phyloP scores from a whole-genome alignment of 2,888 invertebrate species.

The Atrina japonica region DNA sequence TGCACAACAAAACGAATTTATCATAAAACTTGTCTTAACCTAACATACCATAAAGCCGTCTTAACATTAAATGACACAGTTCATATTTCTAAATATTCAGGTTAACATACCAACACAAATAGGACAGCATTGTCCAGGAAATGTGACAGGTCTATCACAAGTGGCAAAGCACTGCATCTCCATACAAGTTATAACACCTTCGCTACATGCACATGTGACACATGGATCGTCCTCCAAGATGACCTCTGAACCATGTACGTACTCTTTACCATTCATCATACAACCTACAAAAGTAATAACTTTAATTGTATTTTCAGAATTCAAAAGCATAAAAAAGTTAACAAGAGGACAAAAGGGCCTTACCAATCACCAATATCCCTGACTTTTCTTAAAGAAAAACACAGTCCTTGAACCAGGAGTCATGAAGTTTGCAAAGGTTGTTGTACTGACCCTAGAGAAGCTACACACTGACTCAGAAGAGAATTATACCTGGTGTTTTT shows the following conservation, averaged over 20 bases:
- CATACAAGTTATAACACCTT: slow-evolving; percentile 66
- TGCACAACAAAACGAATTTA: too few relatives aligned
- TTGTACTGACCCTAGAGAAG: too few relatives aligned
- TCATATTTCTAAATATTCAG: too few relatives aligned
- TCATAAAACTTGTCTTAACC: too few relatives aligned
- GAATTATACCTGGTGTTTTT: too few relatives aligned
- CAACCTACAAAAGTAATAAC: slow-evolving; percentile 55
- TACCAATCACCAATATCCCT: neutral
- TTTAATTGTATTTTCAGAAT: neutral
- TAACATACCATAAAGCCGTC: too few relatives aligned
- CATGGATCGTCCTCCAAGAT: slow-evolving; percentile 64
- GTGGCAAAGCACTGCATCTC: slow-evolving; percentile 63
- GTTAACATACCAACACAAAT: slow-evolving; percentile 69
- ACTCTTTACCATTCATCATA: slow-evolving; percentile 57
- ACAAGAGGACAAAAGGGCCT: too few relatives aligned
- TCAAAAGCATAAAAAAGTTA: too few relatives aligned
- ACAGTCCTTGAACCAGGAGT: too few relatives aligned
- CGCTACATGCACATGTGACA: slow-evolving; percentile 65
- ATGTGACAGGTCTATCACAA: slow-evolving; percentile 62
- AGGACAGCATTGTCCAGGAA: slow-evolving; percentile 70
- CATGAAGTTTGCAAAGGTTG: too few relatives aligned
- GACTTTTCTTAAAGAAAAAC: neutral
- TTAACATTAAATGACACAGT: too few relatives aligned
- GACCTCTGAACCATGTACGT: slow-evolving; percentile 62
- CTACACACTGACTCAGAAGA: too few relatives aligned